Evolutionary conservation across 2,888 invertebrate genomes (phyloP).

Genomic region (Ophonus ardosiacus): DNA sequence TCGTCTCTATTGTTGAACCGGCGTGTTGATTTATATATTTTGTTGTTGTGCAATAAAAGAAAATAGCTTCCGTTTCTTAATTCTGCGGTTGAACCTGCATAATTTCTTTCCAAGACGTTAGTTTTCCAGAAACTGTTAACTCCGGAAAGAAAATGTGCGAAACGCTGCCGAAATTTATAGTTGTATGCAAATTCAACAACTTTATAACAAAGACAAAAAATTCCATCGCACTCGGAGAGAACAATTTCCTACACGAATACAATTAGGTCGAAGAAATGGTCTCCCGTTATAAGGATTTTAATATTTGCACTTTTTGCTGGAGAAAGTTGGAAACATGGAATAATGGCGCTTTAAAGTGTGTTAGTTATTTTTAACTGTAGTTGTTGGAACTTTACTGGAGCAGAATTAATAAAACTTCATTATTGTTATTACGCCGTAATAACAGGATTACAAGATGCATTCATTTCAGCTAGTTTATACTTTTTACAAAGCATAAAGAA

Average conservation of each 20-base stretch:
- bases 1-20: background rate
- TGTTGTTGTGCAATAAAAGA: slow-evolving; percentile 24
- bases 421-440: slow-evolving; percentile 32
- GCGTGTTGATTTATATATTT: background rate
- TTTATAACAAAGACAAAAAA: slow-evolving; percentile 50
- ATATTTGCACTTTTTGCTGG: slow-evolving; percentile 45
- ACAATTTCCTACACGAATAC: slow-evolving; percentile 59
- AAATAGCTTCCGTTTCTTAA: slow-evolving; percentile 41
- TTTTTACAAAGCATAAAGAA: background rate
- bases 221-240: slow-evolving; percentile 43
- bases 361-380: slow-evolving; percentile 46
- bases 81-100: slow-evolving; percentile 25
- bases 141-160: slow-evolving; percentile 43
- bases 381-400: slow-evolving; percentile 22
- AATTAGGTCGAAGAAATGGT: slow-evolving; percentile 53
- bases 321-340: slow-evolving; percentile 48
- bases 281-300: slow-evolving; percentile 47
- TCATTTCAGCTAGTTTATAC: background rate
- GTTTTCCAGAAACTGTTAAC: slow-evolving; percentile 24
- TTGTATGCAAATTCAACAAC: slow-evolving; percentile 61
- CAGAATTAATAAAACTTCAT: slow-evolving; percentile 44
- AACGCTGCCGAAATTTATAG: slow-evolving; percentile 56
- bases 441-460: slow-evolving; percentile 31
- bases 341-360: slow-evolving; percentile 41
- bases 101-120: slow-evolving; percentile 17